Percentiles rank a stretch among this genome's conserved stretches.
Conservation (phyloP, 1,140 invertebrate species). For the Rhyzopertha dominica region DNA sequence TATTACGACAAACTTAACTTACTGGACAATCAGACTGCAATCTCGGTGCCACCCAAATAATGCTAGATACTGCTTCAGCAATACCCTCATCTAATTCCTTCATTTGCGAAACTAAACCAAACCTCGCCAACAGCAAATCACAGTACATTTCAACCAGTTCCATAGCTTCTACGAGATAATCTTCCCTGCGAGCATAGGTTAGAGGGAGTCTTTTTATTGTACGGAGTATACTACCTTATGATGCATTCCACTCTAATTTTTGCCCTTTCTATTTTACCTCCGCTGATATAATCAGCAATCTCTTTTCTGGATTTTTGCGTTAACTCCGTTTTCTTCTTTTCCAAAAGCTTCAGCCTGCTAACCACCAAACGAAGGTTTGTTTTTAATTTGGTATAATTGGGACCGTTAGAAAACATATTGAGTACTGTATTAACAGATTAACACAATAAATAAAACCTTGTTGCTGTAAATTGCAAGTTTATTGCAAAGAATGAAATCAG, state of each 20-base stretch:
- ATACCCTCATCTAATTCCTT: constrained; percentile 95
- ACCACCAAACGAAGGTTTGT: constrained; percentile 90
- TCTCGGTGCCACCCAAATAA: constrained; percentile 95
- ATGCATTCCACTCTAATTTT: constrained; percentile 98
- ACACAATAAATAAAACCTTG: neutral
- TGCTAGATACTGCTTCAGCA: constrained; percentile 90
- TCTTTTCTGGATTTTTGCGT: constrained; percentile 93
- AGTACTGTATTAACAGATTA: neutral
- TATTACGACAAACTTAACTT: constrained; percentile 9
- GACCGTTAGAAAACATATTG: constrained; percentile 78
- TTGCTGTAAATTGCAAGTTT: too few species aligned
- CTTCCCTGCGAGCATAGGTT: constrained; percentile 72
- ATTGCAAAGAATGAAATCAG: too few species aligned
- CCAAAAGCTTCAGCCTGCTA: constrained; percentile 89
- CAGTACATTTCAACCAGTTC: constrained; percentile 99
- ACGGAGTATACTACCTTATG: constrained; percentile 57
- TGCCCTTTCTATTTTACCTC: constrained; percentile 87
- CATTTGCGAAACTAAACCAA: constrained; percentile 96
- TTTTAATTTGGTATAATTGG: constrained; percentile 94
- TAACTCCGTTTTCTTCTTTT: constrained; percentile 98
- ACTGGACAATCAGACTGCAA: constrained; percentile 74
- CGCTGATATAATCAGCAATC: constrained; percentile 93
- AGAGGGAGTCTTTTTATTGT: neutral
- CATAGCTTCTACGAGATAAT: constrained; percentile 99
- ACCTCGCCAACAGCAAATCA: constrained; percentile 93